These are phyloP conservation scores for Trypoxylon attenuatum DNA, from an alignment of 2,888 invertebrate genomes.

Conservation along the genomic window DNA sequence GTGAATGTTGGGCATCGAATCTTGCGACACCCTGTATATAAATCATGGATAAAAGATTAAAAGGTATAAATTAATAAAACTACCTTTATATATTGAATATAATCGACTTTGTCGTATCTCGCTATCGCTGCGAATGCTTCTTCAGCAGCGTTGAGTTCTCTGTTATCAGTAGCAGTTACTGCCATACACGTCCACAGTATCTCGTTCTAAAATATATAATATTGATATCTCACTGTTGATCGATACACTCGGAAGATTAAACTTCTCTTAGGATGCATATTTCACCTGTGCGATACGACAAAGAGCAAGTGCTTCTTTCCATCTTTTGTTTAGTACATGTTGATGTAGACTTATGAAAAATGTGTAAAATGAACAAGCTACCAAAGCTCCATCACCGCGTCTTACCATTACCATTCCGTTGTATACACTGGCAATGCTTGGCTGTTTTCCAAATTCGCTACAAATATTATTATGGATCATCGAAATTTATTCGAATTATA, in stretches of 20 bases:
- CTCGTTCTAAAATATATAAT: slow-evolving; percentile 74
- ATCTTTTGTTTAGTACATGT: slow-evolving; percentile 84
- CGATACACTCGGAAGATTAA: not conserved
- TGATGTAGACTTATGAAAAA: slow-evolving; percentile 77
- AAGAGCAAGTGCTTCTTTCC: slow-evolving; percentile 90
- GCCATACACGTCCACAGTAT: slow-evolving; percentile 97
- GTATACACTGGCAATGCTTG: slow-evolving; percentile 87
- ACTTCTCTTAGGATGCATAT: too few species aligned
- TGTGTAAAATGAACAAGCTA: slow-evolving; percentile 74
- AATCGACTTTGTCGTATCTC: slow-evolving; percentile 90
- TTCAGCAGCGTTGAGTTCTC: slow-evolving; percentile 92
- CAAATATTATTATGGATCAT: slow-evolving; percentile 5
- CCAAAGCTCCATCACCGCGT: slow-evolving; percentile 90
- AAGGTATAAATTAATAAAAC: slow-evolving; percentile 4
- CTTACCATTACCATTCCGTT: slow-evolving; percentile 90
- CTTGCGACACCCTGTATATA: too few species aligned
- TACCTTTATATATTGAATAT: slow-evolving; percentile 88
- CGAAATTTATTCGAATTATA: too few species aligned
- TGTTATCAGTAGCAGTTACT: slow-evolving; percentile 90
- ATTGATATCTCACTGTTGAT: too few species aligned
- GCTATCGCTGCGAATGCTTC: slow-evolving; percentile 95
- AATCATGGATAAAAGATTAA: too few species aligned
- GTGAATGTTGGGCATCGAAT: too few species aligned
- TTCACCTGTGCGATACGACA: slow-evolving; percentile 81
- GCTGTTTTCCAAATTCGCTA: slow-evolving; percentile 92